Percentiles rank a stretch among this genome's conserved stretches.
Conservation (phyloP, 2,888 invertebrate genomes). For the Pristionchus fissidentatus region DNA sequence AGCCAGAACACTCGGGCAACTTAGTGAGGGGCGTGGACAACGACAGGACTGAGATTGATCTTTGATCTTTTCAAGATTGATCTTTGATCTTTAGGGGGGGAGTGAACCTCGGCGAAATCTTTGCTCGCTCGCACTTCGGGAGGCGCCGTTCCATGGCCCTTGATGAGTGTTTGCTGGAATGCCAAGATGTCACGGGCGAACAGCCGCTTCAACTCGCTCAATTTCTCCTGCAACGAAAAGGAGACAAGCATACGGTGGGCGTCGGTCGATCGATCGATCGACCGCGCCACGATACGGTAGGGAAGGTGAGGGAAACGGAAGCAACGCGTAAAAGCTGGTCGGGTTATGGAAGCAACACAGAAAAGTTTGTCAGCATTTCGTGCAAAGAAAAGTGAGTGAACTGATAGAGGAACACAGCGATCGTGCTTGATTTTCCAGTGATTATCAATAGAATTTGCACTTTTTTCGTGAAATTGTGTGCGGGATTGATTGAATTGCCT, state of each 20-base stretch:
- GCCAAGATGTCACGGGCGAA: slow-evolving; percentile 67
- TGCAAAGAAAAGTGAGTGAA: not conserved
- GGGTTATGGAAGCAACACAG: slow-evolving; percentile 12
- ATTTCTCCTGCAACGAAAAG: slow-evolving; percentile 60
- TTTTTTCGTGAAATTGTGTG: too few relatives aligned
- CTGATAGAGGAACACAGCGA: not conserved
- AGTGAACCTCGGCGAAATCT: slow-evolving; percentile 27
- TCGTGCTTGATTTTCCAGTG: not conserved
- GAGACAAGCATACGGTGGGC: slow-evolving; percentile 26
- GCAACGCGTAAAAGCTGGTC: not conserved
- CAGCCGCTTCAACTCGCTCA: slow-evolving; percentile 64
- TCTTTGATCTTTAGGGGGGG: slow-evolving; percentile 22
- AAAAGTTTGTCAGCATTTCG: not conserved
- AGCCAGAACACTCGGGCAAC: not conserved
- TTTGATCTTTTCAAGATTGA: not conserved
- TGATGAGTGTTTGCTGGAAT: slow-evolving; percentile 67
- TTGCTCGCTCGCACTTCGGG: slow-evolving; percentile 16
- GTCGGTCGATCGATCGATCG: not conserved
- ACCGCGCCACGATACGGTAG: not conserved
- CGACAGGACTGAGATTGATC: not conserved
- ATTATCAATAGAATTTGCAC: too few relatives aligned
- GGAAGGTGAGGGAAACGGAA: not conserved
- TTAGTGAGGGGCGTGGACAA: not conserved
- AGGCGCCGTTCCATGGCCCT: slow-evolving; percentile 45
- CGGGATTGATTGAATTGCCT: too few relatives aligned